Evolutionary conservation across 2,113 vertebrate genomes (phyloP).

Genomic region (Catharus fuscescens): DNA sequence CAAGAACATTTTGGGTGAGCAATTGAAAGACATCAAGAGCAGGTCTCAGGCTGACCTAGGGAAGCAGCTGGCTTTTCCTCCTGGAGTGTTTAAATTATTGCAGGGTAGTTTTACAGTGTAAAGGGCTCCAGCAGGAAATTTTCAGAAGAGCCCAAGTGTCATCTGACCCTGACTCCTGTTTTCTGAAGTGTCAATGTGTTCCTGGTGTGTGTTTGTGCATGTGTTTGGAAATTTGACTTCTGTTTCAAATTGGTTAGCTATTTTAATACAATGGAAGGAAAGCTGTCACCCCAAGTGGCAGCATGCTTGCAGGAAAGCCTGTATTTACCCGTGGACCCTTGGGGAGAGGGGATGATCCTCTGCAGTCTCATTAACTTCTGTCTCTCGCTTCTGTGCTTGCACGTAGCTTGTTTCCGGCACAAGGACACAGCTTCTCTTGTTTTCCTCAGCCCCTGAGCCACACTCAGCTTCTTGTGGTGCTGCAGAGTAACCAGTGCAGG

Average conservation of each 20-base stretch:
- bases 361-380: neutral
- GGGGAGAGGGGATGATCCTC: neutral
- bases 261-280: constrained; percentile 27
- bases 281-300: neutral
- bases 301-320: constrained; percentile 21
- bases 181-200: neutral
- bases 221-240: constrained; percentile 10
- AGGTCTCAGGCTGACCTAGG: neutral
- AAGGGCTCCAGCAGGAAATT: constrained; percentile 29
- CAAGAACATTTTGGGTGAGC: neutral
- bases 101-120: neutral
- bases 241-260: neutral
- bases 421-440: neutral
- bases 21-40: neutral
- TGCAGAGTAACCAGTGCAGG: fast-evolving
- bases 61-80: neutral
- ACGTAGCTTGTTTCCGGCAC: neutral
- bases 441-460: neutral
- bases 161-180: constrained; percentile 24
- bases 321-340: neutral
- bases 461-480: neutral
- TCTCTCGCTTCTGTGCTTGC: neutral
- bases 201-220: neutral
- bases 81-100: neutral
- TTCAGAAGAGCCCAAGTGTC: constrained; percentile 13